Percentiles rank a stretch among this genome's conserved stretches.
These are phyloP conservation scores for Sipha maydis DNA, from an alignment of 2,888 invertebrate genomes.

Conservation along the genomic window DNA sequence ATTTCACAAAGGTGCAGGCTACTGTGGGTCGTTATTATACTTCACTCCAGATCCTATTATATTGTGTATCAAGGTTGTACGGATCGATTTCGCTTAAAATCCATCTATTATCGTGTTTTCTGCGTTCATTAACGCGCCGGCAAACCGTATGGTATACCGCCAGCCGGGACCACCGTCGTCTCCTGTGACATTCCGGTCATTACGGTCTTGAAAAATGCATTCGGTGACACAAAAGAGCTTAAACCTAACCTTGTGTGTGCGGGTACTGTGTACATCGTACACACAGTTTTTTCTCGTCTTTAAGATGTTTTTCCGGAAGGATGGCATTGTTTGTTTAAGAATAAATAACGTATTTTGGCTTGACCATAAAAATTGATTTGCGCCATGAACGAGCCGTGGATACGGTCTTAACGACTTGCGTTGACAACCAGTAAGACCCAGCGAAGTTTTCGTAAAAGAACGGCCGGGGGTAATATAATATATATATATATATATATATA, in stretches of 20 bases:
- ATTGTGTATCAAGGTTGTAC: not conserved
- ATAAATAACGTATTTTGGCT: conserved; percentile 56
- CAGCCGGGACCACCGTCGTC: not conserved
- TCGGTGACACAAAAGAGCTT: conserved; percentile 27
- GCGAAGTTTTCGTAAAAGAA: not conserved
- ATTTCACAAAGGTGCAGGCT: not conserved
- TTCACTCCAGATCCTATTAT: not conserved
- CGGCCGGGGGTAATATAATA: not conserved
- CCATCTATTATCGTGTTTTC: conserved; percentile 30
- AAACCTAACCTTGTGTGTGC: not conserved
- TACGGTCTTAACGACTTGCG: conserved; percentile 57
- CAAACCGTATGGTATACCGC: too few relatives aligned
- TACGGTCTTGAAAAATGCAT: conserved; percentile 38
- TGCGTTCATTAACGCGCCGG: conserved; percentile 41
- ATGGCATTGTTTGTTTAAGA: conserved; percentile 54
- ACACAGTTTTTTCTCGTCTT: conserved; percentile 1
- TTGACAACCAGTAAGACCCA: conserved; percentile 56
- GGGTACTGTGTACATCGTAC: not conserved
- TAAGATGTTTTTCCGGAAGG: conserved; percentile 41
- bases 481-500: not conserved
- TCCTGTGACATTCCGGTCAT: conserved; percentile 40
- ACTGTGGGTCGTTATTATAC: not conserved
- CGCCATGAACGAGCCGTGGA: conserved; percentile 31
- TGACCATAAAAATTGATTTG: conserved; percentile 59
- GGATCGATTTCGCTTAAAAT: conserved; percentile 41